These are phyloP conservation scores for Corythornis leucogaster DNA, from an alignment of 2,797 vertebrate species.

Conservation along the genomic window DNA sequence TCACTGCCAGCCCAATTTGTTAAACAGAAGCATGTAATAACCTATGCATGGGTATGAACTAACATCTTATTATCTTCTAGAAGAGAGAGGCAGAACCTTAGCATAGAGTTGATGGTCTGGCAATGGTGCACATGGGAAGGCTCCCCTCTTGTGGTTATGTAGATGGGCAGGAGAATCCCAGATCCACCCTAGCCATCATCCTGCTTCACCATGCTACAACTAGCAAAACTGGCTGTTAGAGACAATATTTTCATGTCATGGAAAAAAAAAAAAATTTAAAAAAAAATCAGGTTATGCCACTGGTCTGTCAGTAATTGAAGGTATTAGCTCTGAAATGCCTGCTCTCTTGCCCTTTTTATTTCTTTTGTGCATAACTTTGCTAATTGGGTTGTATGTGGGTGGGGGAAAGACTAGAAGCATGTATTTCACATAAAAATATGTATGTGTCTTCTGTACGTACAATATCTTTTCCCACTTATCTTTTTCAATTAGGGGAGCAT, in stretches of 20 bases:
- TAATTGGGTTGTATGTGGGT: not conserved
- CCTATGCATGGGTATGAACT: not conserved
- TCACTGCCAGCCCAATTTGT: constrained; percentile 12
- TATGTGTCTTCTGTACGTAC: not conserved
- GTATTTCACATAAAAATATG: not conserved
- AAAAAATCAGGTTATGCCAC: not conserved
- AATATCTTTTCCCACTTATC: not conserved
- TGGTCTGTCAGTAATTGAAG: not conserved
- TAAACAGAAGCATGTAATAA: not conserved
- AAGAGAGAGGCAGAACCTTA: not conserved
- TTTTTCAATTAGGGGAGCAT: not conserved
- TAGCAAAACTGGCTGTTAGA: not conserved
- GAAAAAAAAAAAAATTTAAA: too few relatives aligned
- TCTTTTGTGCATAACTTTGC: not conserved
- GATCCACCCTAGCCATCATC: not conserved
- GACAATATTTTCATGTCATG: not conserved
- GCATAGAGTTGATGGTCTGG: not conserved
- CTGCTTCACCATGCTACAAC: not conserved
- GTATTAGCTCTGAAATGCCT: not conserved
- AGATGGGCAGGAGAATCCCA: not conserved
- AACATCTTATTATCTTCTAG: not conserved
- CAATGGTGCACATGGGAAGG: not conserved
- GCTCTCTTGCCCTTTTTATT: not conserved
- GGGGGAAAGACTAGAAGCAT: not conserved
- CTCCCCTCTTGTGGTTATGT: not conserved